Evolutionary conservation across 2,113 vertebrate genomes (phyloP), one percentile per base, ranked within the genome.

Genomic region (Xiphias gladius): DNA sequence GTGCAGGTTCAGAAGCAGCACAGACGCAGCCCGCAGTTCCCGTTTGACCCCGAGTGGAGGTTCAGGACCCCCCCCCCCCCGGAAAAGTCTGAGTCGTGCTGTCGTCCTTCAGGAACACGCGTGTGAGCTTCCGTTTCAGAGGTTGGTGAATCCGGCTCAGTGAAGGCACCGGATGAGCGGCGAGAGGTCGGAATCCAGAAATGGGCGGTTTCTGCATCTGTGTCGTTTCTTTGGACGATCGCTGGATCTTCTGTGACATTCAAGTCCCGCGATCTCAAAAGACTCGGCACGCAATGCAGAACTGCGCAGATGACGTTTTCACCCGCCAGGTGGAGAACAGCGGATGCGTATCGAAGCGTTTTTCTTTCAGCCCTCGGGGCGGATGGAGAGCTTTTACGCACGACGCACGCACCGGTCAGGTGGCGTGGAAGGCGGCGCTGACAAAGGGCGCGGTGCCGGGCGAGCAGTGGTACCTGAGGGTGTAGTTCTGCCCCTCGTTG

Each of bases 401-500:
- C 70, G 22, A 0, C 48, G 50, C 52, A 37, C 62, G 65, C 54
- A 1, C n/a, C 0, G 41, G 1, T 93, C 77, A 91, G 70, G 80
- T 62, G 52, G 86, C 76, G 52, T 73, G 39, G 55, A 92, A 91
- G 3, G 80, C 84, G 8, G 89, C 84, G 50, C 82, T 84, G 35
- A 73, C 84, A 1, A 41, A 73, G 19, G 68, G 12, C 3, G 37
- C 0, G 48, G 13, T 13, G 7, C 71, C 1, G 74, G 77, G 35
- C 0, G 69, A 9, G 50, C 85, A 73, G 58, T 41, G 83, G 81
- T 79, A 82, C 86, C 80, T 73, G 76, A 98, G 88, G 1, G 94
- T 96, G 91, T 96, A 98, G 90, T 98, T 97, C 66, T 87, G 85
- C 0, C 96, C 96, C 0, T 78, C 86, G 91, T 98, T 98, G 93